Evolutionary conservation across 1,140 invertebrate species (phyloP).

Genomic region (Scaptomyza hsui): DNA sequence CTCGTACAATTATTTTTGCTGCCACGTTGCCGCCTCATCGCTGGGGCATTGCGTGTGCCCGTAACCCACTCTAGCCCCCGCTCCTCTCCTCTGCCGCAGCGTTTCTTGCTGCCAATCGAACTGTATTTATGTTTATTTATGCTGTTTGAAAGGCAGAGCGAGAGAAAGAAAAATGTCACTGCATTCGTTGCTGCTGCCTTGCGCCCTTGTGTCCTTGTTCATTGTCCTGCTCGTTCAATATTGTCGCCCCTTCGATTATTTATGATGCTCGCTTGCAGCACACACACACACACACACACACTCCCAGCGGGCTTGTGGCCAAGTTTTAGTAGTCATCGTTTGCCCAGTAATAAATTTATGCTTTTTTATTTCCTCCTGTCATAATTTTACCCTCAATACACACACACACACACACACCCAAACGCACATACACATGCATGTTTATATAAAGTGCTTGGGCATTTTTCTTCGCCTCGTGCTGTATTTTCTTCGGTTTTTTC

Average conservation of each 20-base stretch:
- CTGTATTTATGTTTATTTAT: conserved; percentile 59
- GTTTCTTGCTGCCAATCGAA: conserved; percentile 40
- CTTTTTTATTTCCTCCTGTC: conserved; percentile 83
- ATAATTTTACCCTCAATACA: conserved; percentile 80
- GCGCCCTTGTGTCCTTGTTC: conserved; percentile 8
- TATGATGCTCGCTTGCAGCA: conserved; percentile 73
- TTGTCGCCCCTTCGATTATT: conserved; percentile 81
- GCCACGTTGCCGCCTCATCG: conserved; percentile 1
- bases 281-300: conserved; percentile 3
- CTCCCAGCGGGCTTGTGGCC: conserved; percentile 79
- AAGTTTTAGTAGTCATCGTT: conserved; percentile 82
- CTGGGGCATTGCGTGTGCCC: conserved; percentile 25
- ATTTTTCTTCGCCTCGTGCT: conserved; percentile 52
- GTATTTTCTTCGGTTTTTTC: conserved; percentile 4
- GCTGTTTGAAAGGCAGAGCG: conserved; percentile 28
- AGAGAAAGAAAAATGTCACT: conserved; percentile 44
- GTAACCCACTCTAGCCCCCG: conserved; percentile 17
- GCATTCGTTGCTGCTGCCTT: conserved; percentile 37
- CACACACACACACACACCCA: conserved; percentile 45
- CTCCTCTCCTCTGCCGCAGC: not conserved
- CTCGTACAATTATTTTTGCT: conserved; percentile 70
- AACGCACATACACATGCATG: conserved; percentile 41
- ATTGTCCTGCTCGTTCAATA: conserved; percentile 66
- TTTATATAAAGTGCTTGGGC: conserved; percentile 65
- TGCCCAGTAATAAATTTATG: conserved; percentile 81